Conservation (phyloP, 2,797 vertebrate species). For the Cebuella pygmaea region DNA sequence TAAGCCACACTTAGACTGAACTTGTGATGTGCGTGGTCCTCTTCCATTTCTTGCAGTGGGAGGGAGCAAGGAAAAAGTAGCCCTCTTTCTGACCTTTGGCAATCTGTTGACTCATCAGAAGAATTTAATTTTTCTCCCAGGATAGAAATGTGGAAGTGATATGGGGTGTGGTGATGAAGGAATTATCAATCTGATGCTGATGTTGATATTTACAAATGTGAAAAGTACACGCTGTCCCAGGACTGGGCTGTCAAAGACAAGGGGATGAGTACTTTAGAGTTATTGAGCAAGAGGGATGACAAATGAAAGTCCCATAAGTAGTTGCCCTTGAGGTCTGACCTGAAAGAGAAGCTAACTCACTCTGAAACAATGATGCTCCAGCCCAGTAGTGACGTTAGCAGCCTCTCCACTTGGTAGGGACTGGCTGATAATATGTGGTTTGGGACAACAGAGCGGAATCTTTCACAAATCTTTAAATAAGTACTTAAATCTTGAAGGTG, state of each 20-base stretch:
- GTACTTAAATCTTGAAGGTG: neutral
- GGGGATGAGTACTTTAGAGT: neutral
- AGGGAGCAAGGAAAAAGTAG: neutral
- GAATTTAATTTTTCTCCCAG: constrained; percentile 11
- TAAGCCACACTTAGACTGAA: neutral
- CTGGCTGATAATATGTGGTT: neutral
- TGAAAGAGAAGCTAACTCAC: constrained; percentile 20
- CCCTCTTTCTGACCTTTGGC: neutral
- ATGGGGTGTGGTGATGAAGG: constrained; percentile 57
- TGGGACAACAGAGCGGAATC: neutral
- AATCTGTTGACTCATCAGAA: neutral
- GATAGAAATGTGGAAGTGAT: neutral
- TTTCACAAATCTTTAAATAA: neutral
- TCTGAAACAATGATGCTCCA: neutral
- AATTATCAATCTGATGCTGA: constrained; percentile 1
- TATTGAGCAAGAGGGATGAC: constrained; percentile 68
- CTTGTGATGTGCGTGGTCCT: neutral
- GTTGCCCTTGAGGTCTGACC: constrained; percentile 17
- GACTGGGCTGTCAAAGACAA: neutral
- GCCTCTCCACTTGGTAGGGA: neutral
- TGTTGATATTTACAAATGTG: constrained; percentile 50
- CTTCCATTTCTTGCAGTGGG: neutral
- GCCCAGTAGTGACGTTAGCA: neutral
- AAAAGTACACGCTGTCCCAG: constrained; percentile 64
- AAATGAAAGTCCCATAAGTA: neutral